These are phyloP conservation scores for silkworm (Bombyx mori) DNA, from an alignment of 1,140 invertebrate species.

Conservation along the genomic window ASM3026992v2 NC_085115.1:5879501-5880000, in stretches of 20 bases:
- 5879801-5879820: too few species aligned
- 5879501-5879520: background rate
- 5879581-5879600: too few species aligned
- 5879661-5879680: too few species aligned
- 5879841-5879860: too few species aligned
- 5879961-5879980: constrained; percentile 34
- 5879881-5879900: background rate
- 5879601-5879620: background rate
- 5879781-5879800: too few species aligned
- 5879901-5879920: constrained; percentile 19
- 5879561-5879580: background rate
- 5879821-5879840: too few species aligned
- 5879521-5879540: background rate
- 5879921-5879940: constrained; percentile 30
- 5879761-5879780: too few species aligned
- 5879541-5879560: background rate
- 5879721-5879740: too few species aligned
- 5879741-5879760: too few species aligned
- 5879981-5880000: constrained; percentile 50
- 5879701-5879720: too few species aligned
- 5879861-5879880: too few species aligned
- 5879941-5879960: constrained; percentile 29
- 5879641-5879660: background rate
- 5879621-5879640: background rate
- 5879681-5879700: too few species aligned